phyloP scores from a whole-genome alignment of 64 coral and sea anemone genomes.

The Actinia equina region DNA sequence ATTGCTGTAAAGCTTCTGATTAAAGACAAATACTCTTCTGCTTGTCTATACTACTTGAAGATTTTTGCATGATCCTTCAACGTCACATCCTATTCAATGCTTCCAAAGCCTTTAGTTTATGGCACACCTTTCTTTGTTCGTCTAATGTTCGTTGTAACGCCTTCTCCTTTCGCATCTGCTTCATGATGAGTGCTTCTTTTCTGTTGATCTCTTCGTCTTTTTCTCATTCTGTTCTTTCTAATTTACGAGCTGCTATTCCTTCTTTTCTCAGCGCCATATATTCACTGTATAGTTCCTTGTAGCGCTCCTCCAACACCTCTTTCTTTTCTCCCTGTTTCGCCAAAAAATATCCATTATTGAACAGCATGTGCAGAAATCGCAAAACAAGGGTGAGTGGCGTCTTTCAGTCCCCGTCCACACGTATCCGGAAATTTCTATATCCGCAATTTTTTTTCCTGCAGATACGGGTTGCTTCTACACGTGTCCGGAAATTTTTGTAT shows the following conservation, averaged over 20 bases:
- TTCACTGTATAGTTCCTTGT: slow-evolving; percentile 35
- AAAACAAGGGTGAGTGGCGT: too few relatives aligned
- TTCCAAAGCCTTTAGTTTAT: not conserved
- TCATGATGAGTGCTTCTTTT: slow-evolving; percentile 46
- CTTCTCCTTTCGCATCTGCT: slow-evolving; percentile 23
- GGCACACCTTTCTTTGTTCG: slow-evolving; percentile 44
- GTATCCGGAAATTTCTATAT: too few relatives aligned
- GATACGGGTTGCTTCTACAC: too few relatives aligned
- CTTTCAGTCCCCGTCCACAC: too few relatives aligned
- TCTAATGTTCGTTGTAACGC: slow-evolving; percentile 28
- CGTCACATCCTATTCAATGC: too few relatives aligned
- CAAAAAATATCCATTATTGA: not conserved
- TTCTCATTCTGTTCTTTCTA: slow-evolving; percentile 17
- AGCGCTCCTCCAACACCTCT: slow-evolving; percentile 38
- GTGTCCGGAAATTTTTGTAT: too few relatives aligned
- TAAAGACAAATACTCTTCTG: too few relatives aligned
- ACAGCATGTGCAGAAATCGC: too few relatives aligned
- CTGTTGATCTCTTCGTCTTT: slow-evolving; percentile 29
- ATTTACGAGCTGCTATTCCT: slow-evolving; percentile 18
- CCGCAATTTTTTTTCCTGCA: too few relatives aligned
- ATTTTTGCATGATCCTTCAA: too few relatives aligned
- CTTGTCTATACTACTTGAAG: too few relatives aligned
- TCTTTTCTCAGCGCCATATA: slow-evolving; percentile 19
- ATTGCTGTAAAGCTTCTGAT: too few relatives aligned
- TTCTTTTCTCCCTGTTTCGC: slow-evolving; percentile 30